These are phyloP conservation scores for Neosilurus hyrtlii DNA, from an alignment of 2,797 vertebrate genomes.

Conservation along the genomic window DNA sequence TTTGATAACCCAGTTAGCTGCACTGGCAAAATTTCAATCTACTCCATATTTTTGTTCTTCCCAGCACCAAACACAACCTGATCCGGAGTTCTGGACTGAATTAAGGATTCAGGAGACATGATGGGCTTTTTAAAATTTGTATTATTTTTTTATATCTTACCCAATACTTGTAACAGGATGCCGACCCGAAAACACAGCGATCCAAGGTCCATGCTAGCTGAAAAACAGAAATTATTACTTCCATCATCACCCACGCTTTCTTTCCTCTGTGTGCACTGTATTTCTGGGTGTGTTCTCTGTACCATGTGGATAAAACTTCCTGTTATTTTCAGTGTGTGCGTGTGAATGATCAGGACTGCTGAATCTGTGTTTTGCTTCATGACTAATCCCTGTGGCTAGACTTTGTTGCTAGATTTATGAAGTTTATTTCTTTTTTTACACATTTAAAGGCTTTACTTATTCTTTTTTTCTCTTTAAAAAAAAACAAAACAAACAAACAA, in stretches of 20 bases:
- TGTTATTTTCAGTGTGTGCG: neutral
- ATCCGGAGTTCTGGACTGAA: neutral
- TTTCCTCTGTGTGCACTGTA: neutral
- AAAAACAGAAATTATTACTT: neutral
- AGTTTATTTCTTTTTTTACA: neutral
- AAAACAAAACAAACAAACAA: neutral
- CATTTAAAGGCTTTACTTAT: too few relatives aligned
- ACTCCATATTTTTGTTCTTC: neutral
- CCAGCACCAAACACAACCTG: neutral
- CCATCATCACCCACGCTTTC: neutral
- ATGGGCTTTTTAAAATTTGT: neutral
- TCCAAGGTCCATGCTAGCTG: conserved; percentile 4
- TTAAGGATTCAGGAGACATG: neutral
- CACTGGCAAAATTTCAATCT: neutral
- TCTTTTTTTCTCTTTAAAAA: neutral
- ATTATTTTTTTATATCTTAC: neutral
- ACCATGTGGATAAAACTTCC: neutral
- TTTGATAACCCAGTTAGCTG: too few relatives aligned
- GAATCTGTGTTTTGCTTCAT: too few relatives aligned
- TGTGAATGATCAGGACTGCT: neutral
- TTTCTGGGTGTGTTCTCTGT: neutral
- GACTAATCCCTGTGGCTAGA: too few relatives aligned
- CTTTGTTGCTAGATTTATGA: neutral
- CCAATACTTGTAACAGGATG: conserved; percentile 22
- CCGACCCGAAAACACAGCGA: neutral